Percentiles rank a stretch among this genome's conserved stretches.
Evolutionary conservation across 1,140 invertebrate species (phyloP).

Genomic region (Drosophila truncata): DNA sequence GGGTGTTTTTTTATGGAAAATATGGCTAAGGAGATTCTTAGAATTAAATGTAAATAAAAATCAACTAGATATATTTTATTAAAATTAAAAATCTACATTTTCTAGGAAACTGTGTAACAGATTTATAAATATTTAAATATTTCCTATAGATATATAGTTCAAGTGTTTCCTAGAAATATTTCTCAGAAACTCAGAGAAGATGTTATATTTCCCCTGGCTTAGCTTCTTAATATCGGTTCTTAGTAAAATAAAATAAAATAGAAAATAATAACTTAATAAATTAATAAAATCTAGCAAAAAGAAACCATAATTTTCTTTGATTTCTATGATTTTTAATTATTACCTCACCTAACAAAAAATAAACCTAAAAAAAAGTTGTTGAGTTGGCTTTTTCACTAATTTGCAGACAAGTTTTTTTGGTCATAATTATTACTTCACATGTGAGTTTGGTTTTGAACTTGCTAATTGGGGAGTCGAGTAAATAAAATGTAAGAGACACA

Average conservation of each 20-base stretch:
- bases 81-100: background rate
- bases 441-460: conserved; percentile 47
- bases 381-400: conserved; percentile 67
- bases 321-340: conserved; percentile 33
- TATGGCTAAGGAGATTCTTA: background rate
- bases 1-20: background rate
- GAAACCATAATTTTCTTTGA: conserved; percentile 14
- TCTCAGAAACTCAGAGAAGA: background rate
- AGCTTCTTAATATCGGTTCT: background rate
- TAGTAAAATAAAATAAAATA: background rate
- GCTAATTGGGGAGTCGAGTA: conserved; percentile 49
- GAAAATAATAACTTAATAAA: background rate
- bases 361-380: conserved; percentile 25
- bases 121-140: background rate
- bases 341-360: conserved; percentile 29
- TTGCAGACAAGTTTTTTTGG: conserved; percentile 65
- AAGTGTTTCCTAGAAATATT: background rate
- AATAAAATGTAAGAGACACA: conserved; percentile 17
- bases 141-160: too few species aligned
- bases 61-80: background rate
- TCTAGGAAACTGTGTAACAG: background rate
- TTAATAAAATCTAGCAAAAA: background rate
- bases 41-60: background rate
- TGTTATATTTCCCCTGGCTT: background rate
- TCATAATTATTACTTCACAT: conserved; percentile 48